Conservation (phyloP, 2,797 vertebrate genomes). For the Chelmon rostratus region DNA sequence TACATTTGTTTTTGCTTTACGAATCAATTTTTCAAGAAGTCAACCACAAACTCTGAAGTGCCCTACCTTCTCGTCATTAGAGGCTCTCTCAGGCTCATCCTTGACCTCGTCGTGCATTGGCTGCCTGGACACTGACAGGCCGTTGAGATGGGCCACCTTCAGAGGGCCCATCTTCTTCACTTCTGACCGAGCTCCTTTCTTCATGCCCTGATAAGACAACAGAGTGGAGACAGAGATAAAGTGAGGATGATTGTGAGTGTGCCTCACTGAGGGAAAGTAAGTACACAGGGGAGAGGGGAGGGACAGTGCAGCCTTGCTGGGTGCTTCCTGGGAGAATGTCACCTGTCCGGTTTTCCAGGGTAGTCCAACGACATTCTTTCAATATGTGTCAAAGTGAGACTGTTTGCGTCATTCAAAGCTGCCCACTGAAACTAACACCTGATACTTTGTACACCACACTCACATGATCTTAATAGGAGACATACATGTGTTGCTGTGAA, state of each 20-base stretch:
- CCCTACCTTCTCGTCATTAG: slow-evolving; percentile 94
- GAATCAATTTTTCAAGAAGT: not conserved
- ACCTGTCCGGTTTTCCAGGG: slow-evolving; percentile 60
- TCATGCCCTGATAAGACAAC: slow-evolving; percentile 89
- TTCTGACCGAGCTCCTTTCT: slow-evolving; percentile 90
- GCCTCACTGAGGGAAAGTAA: not conserved
- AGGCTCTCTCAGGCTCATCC: slow-evolving; percentile 90
- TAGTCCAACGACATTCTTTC: slow-evolving; percentile 58
- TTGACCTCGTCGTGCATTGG: slow-evolving; percentile 89
- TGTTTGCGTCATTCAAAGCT: slow-evolving; percentile 20
- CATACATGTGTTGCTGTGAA: not conserved
- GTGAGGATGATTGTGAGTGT: not conserved
- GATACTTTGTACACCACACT: slow-evolving; percentile 9
- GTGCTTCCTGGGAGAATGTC: slow-evolving; percentile 57
- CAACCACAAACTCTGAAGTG: not conserved
- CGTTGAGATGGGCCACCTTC: slow-evolving; percentile 94
- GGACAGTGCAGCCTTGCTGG: slow-evolving; percentile 19
- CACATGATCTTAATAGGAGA: slow-evolving; percentile 12
- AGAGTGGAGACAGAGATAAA: slow-evolving; percentile 16
- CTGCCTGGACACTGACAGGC: slow-evolving; percentile 90
- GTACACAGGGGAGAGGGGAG: slow-evolving; percentile 23
- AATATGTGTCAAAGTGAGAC: not conserved
- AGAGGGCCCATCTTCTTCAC: slow-evolving; percentile 94
- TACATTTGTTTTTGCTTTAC: not conserved
- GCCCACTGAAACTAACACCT: slow-evolving; percentile 33